phyloP scores from a whole-genome alignment of 2,113 vertebrate species.

The Microcebus tavaratra region DNA sequence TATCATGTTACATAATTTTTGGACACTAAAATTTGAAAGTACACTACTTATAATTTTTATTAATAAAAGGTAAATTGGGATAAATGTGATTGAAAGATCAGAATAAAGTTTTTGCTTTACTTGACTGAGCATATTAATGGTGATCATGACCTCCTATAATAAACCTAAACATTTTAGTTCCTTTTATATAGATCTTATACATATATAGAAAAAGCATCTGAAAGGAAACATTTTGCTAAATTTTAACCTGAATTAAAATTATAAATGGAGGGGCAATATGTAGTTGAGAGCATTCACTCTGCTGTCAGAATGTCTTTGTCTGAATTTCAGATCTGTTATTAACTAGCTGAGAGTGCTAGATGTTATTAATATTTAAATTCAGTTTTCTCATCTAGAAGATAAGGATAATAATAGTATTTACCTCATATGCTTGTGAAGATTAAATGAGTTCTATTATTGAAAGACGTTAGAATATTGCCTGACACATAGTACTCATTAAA shows the following conservation, averaged over 20 bases:
- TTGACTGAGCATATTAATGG: background rate
- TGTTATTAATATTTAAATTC: slow-evolving; percentile 24
- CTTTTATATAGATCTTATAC: background rate
- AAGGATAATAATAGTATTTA: slow-evolving; percentile 14
- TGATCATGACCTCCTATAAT: background rate
- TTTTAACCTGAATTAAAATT: slow-evolving; percentile 52
- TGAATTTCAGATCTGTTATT: slow-evolving; percentile 2
- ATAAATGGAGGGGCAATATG: background rate
- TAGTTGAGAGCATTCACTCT: background rate
- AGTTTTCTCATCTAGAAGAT: slow-evolving; percentile 39
- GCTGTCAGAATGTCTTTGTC: background rate
- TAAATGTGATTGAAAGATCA: background rate
- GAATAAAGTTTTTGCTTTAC: background rate
- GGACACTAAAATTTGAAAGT: background rate
- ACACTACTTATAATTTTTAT: background rate
- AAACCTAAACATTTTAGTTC: slow-evolving; percentile 10
- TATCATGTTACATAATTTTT: background rate
- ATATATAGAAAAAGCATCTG: background rate
- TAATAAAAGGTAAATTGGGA: background rate
- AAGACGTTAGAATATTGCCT: slow-evolving; percentile 7
- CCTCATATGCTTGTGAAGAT: background rate
- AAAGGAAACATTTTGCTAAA: slow-evolving; percentile 34
- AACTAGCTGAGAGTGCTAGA: background rate
- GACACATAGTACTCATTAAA: slow-evolving; percentile 22
- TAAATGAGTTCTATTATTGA: slow-evolving; percentile 21